A percentile compares a stretch with the other conserved stretches of the same genome.
Conservation (phyloP, 2,888 invertebrate genomes). For the Polia nebulosa region DNA sequence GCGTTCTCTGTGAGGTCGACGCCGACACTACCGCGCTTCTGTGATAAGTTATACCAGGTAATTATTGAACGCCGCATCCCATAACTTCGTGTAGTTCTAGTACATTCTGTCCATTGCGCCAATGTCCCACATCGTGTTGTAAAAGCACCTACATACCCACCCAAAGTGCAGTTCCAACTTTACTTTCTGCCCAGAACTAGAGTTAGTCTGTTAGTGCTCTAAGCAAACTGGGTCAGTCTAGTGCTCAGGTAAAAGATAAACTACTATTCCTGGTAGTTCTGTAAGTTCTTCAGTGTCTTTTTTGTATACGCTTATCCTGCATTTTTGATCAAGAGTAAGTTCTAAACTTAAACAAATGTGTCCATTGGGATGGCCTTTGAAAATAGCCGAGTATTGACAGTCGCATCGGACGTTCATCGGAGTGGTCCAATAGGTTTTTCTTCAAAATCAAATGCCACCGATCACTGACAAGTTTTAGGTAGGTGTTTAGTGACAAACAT, state of each 20-base stretch:
- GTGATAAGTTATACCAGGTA: not conserved
- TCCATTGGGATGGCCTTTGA: not conserved
- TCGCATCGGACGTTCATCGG: not conserved
- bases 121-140: constrained; percentile 29
- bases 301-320: constrained; percentile 21
- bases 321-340: constrained; percentile 15
- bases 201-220: constrained; percentile 31
- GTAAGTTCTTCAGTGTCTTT: constrained; percentile 20
- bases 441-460: not conserved
- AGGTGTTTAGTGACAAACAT: not conserved
- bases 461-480: not conserved
- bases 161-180: constrained; percentile 46
- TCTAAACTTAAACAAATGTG: constrained; percentile 16
- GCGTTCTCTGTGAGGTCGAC: not conserved
- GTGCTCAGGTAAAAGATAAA: constrained; percentile 52
- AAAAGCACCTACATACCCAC: constrained; percentile 17
- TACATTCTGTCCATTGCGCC: constrained; percentile 14
- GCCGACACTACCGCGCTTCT: not conserved
- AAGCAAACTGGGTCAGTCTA: constrained; percentile 33
- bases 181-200: constrained; percentile 22
- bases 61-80: not conserved
- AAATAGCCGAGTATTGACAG: not conserved
- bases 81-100: not conserved
- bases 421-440: constrained; percentile 3
- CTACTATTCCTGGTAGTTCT: constrained; percentile 27